Evolutionary conservation across 2,888 invertebrate species (phyloP).

Genomic region (Podotricha telesiphe): DNA sequence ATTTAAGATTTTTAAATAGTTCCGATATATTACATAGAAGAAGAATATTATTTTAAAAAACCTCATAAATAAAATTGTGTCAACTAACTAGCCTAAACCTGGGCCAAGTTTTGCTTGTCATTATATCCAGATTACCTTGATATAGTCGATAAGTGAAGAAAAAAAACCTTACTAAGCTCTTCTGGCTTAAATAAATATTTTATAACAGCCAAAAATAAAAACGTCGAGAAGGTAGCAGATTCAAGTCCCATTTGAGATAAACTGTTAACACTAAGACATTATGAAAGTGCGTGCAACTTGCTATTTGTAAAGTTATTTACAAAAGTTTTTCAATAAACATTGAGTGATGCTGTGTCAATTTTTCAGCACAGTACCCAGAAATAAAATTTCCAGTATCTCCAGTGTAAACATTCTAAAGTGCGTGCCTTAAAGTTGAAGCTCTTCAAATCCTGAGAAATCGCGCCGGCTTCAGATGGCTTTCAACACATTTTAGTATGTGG

Average conservation of each 20-base stretch:
- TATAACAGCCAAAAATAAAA: neutral
- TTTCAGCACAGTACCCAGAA: slow-evolving; percentile 29
- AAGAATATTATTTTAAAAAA: too few species aligned
- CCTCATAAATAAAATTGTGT: too few species aligned
- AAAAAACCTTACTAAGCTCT: too few species aligned
- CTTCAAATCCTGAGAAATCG: slow-evolving; percentile 77
- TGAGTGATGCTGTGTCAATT: slow-evolving; percentile 19
- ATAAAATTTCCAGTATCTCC: slow-evolving; percentile 39
- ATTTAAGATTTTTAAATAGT: too few species aligned
- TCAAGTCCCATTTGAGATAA: neutral
- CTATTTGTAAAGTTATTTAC: slow-evolving; percentile 1
- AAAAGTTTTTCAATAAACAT: neutral
- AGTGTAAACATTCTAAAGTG: slow-evolving; percentile 62
- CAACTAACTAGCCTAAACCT: too few species aligned
- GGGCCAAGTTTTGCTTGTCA: too few species aligned
- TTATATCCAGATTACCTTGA: too few species aligned
- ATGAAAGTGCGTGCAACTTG: neutral
- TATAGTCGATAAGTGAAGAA: too few species aligned
- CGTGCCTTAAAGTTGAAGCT: slow-evolving; percentile 63
- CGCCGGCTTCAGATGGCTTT: slow-evolving; percentile 67
- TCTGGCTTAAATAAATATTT: neutral
- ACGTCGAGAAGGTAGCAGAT: neutral
- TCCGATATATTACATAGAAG: too few species aligned
- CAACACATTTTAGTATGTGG: slow-evolving; percentile 61
- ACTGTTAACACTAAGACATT: neutral